Evolutionary conservation across 2,113 vertebrate species (phyloP), one percentile per base, ranked within the genome.

Genomic region (Montifringilla adamsi): DNA sequence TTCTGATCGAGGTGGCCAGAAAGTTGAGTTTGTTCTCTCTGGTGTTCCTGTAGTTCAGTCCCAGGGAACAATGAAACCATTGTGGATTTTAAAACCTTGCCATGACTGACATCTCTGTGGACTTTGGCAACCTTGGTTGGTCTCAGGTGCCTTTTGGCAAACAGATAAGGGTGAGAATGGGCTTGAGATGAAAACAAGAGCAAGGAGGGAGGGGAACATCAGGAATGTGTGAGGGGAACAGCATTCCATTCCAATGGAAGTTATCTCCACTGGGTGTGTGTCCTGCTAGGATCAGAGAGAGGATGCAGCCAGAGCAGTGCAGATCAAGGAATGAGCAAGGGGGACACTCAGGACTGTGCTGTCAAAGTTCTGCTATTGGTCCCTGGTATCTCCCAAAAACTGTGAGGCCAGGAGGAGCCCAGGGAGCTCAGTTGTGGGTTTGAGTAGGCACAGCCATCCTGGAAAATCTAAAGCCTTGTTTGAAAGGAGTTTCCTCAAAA

Each of bases 401-500:
- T 24, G 5, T 85, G 56, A 93, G 11, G 3, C 47, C 64, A 18
- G 39, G 28, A 78, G 62, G 59, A 79, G 56, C 24, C 68, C 80
- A 63, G 74, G 13, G 31, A 66, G 67, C 35, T 72, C 85, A 52
- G 87, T 2, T 19, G 3, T 30, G 72, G 63, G 63, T 94, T 73
- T n/a, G 62, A 73, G 81, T 23, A 70, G 80, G 67, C 62, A 44
- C 13, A 8, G 82, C 44, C 44, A 27, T 62, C 41, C 72, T 58
- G 11, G 52, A 67, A 92, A 69, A 90, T 56, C 26, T 16, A 9
- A 43, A 84, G 91, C 15, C 13, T 66, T 58, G 5, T 96, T 93
- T 68, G 23, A 63, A 87, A 47, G 33, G 35, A 60, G 35, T 79
- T 95, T 50, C 58, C 86, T 97, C 85, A 47, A 88, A 60, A 97